A percentile compares a stretch with the other conserved stretches of the same genome.
phyloP scores from a whole-genome alignment of 2,888 invertebrate genomes.

The Lapara coniferarum region DNA sequence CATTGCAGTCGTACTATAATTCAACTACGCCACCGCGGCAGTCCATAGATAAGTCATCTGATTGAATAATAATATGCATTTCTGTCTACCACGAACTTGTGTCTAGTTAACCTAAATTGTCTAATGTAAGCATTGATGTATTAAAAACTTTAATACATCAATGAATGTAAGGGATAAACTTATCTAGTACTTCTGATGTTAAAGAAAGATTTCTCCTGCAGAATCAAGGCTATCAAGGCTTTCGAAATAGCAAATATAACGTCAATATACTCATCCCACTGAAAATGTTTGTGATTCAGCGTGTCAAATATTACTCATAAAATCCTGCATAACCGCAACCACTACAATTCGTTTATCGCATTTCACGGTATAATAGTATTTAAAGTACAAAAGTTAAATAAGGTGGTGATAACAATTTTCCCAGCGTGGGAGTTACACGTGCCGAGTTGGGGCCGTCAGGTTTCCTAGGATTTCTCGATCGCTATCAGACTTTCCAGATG shows the following conservation, averaged over 20 bases:
- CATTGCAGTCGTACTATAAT: no score
- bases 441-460: background rate
- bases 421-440: constrained; percentile 6
- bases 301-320: background rate
- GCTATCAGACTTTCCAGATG: background rate
- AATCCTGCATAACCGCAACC: background rate
- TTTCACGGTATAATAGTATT: background rate
- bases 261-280: background rate
- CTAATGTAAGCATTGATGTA: no score
- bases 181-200: no score
- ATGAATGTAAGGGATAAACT: no score
- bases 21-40: no score
- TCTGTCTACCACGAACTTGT: no score
- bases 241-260: background rate
- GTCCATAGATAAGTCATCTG: no score
- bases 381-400: background rate
- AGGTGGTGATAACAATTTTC: background rate
- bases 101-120: no score
- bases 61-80: no score
- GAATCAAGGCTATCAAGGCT: background rate
- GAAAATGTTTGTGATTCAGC: constrained; percentile 6
- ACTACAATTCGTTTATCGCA: background rate
- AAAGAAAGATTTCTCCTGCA: background rate
- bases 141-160: no score
- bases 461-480: background rate